Evolutionary conservation across 2,113 vertebrate genomes (phyloP).

Genomic region (Dendropsophus ebraccatus): DNA sequence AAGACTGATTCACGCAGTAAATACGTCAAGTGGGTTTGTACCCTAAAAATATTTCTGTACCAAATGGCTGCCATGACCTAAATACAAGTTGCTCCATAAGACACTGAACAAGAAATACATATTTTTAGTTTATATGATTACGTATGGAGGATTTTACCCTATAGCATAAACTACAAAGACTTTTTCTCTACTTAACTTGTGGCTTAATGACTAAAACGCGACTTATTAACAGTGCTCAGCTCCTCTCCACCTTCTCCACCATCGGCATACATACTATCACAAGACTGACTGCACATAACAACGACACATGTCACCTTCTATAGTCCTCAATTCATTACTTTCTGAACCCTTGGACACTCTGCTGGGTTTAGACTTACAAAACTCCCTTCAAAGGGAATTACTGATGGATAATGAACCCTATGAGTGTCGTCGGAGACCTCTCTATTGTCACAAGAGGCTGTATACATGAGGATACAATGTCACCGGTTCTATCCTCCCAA

Average conservation of each 20-base stretch:
- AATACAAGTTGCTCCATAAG: neutral
- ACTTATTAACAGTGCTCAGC: neutral
- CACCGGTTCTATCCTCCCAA: neutral
- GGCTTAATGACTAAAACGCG: neutral
- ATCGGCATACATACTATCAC: slow-evolving; percentile 10
- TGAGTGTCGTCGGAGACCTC: neutral
- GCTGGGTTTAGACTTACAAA: neutral
- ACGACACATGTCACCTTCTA: neutral
- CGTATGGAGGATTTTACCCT: neutral
- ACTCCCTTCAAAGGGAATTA: slow-evolving; percentile 31
- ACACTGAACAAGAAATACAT: neutral
- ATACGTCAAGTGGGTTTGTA: too few species aligned
- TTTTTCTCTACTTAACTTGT: neutral
- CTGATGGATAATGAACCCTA: neutral
- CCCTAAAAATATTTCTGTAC: neutral
- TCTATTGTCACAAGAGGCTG: neutral
- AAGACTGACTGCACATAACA: slow-evolving; percentile 28
- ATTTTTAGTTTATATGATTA: neutral
- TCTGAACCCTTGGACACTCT: neutral
- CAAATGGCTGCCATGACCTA: neutral
- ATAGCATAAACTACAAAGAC: neutral
- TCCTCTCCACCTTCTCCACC: neutral
- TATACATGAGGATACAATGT: neutral
- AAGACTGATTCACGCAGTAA: too few species aligned
- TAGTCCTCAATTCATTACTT: neutral